These are phyloP conservation scores for Caenorhabditis macrosperma DNA, from an alignment of 2,888 invertebrate species.

Conservation along the genomic window DNA sequence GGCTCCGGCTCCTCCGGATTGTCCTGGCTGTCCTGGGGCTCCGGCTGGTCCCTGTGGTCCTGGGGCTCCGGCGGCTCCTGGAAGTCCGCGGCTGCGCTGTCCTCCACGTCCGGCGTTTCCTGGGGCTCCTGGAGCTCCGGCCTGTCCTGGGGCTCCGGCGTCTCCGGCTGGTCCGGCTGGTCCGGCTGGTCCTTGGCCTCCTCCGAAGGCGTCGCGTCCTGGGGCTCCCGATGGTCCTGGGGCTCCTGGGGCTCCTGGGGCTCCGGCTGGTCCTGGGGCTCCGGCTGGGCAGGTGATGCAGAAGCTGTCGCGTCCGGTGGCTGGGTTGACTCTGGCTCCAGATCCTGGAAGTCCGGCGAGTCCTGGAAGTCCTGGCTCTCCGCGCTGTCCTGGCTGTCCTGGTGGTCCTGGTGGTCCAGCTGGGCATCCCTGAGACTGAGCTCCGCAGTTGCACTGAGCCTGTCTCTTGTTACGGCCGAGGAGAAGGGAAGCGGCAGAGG, in stretches of 20 bases:
- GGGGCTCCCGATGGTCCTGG: conserved; percentile 42
- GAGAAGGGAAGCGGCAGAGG: conserved; percentile 31
- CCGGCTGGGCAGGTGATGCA: conserved; percentile 65
- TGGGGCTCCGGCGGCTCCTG: conserved; percentile 49
- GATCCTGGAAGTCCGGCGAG: conserved; percentile 54
- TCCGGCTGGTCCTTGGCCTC: conserved; percentile 51
- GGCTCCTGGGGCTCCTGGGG: conserved; percentile 56
- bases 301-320: conserved; percentile 45
- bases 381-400: conserved; percentile 62
- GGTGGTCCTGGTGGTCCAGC: conserved; percentile 69
- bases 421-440: conserved; percentile 63
- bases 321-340: conserved; percentile 51
- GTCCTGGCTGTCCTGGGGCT: conserved; percentile 50
- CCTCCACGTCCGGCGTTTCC: conserved; percentile 59
- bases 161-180: conserved; percentile 50
- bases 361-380: conserved; percentile 60
- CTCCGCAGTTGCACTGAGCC: conserved; percentile 67
- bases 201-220: conserved; percentile 42
- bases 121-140: conserved; percentile 47
- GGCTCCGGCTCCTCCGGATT: conserved; percentile 41
- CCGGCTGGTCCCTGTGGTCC: conserved; percentile 52
- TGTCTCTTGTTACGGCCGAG: conserved; percentile 64
- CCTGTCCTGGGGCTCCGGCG: conserved; percentile 49
- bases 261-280: conserved; percentile 55
- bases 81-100: conserved; percentile 48